Evolutionary conservation across 2,797 vertebrate species (phyloP).

Genomic region (Remorina albescens): DNA sequence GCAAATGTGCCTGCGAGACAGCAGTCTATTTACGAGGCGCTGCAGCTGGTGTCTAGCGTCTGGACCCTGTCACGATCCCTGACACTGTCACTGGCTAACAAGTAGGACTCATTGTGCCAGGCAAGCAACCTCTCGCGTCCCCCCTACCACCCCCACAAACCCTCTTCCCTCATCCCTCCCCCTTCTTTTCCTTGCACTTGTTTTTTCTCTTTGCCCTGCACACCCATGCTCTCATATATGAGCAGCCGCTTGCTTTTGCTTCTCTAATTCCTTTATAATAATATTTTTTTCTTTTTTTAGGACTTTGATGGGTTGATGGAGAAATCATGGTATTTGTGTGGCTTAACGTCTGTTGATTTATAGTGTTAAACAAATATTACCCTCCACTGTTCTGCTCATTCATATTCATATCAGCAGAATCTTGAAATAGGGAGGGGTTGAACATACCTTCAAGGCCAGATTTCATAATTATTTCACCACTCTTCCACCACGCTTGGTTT

Average conservation of each 20-base stretch:
- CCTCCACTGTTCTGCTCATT: conserved; percentile 10
- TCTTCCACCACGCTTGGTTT: conserved; percentile 2
- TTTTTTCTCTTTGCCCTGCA: conserved; percentile 61
- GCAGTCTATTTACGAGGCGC: conserved; percentile 86
- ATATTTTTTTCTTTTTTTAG: neutral
- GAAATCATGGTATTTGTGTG: neutral
- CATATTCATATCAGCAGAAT: conserved; percentile 8
- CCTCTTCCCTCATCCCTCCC: conserved; percentile 16
- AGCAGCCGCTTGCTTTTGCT: conserved; percentile 44
- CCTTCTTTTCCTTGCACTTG: conserved; percentile 47
- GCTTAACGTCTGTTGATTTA: neutral
- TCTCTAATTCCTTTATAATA: conserved; percentile 14
- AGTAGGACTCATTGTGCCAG: conserved; percentile 85
- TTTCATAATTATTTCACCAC: conserved; percentile 18
- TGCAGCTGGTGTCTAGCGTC: conserved; percentile 88
- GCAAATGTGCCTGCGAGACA: conserved; percentile 85
- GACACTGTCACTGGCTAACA: conserved; percentile 87
- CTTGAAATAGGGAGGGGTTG: conserved; percentile 10
- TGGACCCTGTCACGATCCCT: conserved; percentile 87
- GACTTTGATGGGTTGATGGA: neutral
- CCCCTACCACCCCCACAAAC: too few relatives aligned
- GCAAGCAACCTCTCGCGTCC: conserved; percentile 72
- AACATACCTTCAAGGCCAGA: conserved; percentile 2
- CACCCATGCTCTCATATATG: conserved; percentile 31
- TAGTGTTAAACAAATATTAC: conserved; percentile 4